Evolutionary conservation across 2,113 vertebrate genomes (phyloP).

Genomic region (Thryonomys swinderianus): DNA sequence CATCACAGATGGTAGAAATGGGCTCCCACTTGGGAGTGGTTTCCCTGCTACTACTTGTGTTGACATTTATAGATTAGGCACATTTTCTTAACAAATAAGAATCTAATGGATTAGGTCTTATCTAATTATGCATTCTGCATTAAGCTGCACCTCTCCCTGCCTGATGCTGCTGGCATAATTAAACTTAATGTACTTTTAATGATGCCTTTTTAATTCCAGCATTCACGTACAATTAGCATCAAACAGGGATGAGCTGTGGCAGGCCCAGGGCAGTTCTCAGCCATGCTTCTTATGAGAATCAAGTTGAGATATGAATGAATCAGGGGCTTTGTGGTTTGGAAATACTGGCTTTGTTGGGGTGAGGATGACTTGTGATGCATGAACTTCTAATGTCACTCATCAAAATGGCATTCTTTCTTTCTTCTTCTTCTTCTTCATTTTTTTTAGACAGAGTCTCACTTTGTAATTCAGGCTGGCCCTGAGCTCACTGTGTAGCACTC

Average conservation of each 20-base stretch:
- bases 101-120: conserved; percentile 85
- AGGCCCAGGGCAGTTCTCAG: conserved; percentile 60
- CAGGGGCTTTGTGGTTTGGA: conserved; percentile 77
- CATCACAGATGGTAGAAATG: not conserved
- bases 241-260: conserved; percentile 80
- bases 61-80: conserved; percentile 71
- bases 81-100: conserved; percentile 86
- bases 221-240: conserved; percentile 87
- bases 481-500: too few relatives aligned
- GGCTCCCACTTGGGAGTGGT: conserved; percentile 1
- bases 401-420: conserved; percentile 72
- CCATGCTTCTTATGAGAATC: conserved; percentile 54
- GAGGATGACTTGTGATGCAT: conserved; percentile 72
- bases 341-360: conserved; percentile 65
- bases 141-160: conserved; percentile 78
- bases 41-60: conserved; percentile 23
- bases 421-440: too few relatives aligned
- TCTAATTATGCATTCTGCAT: conserved; percentile 87
- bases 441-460: too few relatives aligned
- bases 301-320: conserved; percentile 81
- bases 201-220: conserved; percentile 88
- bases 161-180: conserved; percentile 86
- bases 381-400: conserved; percentile 76
- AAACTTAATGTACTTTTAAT: conserved; percentile 90
- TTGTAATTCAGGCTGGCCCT: too few relatives aligned